A percentile compares a stretch with the other conserved stretches of the same genome.
phyloP scores from a whole-genome alignment of 2,113 vertebrate species.

The Leucoraja erinaceus region DNA sequence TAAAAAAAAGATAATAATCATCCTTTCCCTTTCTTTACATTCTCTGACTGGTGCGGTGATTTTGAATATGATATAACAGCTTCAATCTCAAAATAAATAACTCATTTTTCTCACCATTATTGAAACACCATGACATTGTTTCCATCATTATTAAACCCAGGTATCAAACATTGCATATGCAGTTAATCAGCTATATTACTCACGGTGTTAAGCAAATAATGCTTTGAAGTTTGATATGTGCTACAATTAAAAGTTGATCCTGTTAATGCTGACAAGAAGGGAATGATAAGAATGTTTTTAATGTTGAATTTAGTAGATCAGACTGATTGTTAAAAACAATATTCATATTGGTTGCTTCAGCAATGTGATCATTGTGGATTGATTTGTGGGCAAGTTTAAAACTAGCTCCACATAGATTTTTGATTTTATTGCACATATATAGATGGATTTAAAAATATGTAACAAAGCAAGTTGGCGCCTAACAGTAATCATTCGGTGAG shows the following conservation, averaged over 20 bases:
- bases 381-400: neutral
- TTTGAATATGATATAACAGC: neutral
- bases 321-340: slow-evolving; percentile 21
- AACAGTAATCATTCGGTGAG: neutral
- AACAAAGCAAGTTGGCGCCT: neutral
- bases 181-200: slow-evolving; percentile 32
- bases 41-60: neutral
- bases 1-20: neutral
- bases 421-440: neutral
- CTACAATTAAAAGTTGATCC: slow-evolving; percentile 32
- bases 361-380: neutral
- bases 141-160: slow-evolving; percentile 18
- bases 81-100: slow-evolving; percentile 11
- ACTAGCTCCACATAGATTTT: neutral
- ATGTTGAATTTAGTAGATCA: slow-evolving; percentile 22
- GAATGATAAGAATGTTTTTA: slow-evolving; percentile 35
- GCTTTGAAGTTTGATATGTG: slow-evolving; percentile 38
- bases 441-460: neutral
- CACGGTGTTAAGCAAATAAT: slow-evolving; percentile 18
- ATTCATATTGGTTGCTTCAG: neutral
- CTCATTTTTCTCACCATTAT: neutral
- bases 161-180: slow-evolving; percentile 32
- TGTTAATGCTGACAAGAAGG: slow-evolving; percentile 17
- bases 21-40: neutral
- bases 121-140: neutral